Conservation (phyloP, 2,797 vertebrate species). For the Microctenopoma stevenorrisi region DNA sequence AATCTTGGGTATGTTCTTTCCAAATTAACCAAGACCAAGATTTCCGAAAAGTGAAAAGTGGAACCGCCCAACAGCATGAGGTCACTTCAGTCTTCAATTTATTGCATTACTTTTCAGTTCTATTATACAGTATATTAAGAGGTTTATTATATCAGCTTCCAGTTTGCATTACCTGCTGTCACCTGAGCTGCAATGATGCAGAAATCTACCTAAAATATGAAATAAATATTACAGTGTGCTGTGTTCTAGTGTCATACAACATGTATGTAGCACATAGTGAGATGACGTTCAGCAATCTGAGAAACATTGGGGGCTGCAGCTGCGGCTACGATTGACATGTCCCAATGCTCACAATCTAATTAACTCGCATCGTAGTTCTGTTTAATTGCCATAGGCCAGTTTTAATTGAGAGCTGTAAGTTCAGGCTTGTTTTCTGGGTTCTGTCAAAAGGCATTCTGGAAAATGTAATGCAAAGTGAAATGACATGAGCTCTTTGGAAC, state of each 20-base stretch:
- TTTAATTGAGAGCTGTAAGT: neutral
- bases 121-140: neutral
- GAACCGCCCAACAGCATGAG: neutral
- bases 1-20: too few species aligned
- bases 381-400: neutral
- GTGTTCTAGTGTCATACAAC: neutral
- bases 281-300: neutral
- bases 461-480: conserved; percentile 11
- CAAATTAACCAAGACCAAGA: too few species aligned
- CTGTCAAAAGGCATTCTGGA: conserved; percentile 21
- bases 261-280: neutral
- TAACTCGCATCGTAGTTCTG: conserved; percentile 2
- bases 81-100: neutral
- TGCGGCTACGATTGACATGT: rapidly evolving
- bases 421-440: conserved; percentile 13
- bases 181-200: neutral
- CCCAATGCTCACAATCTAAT: conserved; percentile 2
- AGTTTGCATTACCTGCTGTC: neutral
- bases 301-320: conserved; percentile 1
- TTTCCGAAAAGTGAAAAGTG: neutral
- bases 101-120: neutral
- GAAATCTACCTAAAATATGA: neutral
- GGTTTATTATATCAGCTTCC: too few species aligned
- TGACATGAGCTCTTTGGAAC: conserved; percentile 7
- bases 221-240: too few species aligned